Conservation (phyloP, 2,113 vertebrate genomes). For the Ceratotherium simum region DNA sequence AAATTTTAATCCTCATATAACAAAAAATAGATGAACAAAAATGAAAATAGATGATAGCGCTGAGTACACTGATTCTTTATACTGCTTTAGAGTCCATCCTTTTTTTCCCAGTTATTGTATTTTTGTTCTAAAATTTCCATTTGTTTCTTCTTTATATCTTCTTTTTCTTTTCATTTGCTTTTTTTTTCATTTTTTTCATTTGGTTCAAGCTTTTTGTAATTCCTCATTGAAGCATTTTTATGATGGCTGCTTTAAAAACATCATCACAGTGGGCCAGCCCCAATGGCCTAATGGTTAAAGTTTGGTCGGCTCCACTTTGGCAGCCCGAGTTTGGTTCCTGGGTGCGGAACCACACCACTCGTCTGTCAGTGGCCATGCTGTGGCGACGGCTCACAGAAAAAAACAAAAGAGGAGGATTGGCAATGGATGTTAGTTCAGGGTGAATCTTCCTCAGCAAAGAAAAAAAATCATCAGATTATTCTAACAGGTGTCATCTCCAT, state of each 20-base stretch:
- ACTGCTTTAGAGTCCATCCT: background rate
- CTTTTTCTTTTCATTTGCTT: background rate
- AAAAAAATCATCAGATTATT: background rate
- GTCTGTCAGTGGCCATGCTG: too few species aligned
- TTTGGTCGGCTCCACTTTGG: too few species aligned
- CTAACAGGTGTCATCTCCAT: background rate
- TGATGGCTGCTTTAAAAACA: background rate
- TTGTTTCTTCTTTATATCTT: background rate
- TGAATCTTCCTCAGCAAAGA: too few species aligned
- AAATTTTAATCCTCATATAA: background rate
- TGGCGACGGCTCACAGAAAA: too few species aligned
- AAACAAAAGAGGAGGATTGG: too few species aligned
- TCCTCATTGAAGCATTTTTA: background rate
- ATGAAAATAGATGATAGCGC: background rate
- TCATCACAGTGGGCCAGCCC: too few species aligned
- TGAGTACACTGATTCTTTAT: background rate
- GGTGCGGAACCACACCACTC: too few species aligned
- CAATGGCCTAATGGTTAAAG: too few species aligned
- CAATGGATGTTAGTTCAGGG: too few species aligned
- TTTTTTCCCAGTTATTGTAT: background rate
- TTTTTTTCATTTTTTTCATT: background rate
- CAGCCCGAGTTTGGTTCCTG: too few species aligned
- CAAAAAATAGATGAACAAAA: background rate
- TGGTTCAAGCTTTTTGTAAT: background rate
- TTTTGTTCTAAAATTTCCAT: background rate